Conservation (phyloP, 2,797 vertebrate genomes). For the Poecilia velifera region DNA sequence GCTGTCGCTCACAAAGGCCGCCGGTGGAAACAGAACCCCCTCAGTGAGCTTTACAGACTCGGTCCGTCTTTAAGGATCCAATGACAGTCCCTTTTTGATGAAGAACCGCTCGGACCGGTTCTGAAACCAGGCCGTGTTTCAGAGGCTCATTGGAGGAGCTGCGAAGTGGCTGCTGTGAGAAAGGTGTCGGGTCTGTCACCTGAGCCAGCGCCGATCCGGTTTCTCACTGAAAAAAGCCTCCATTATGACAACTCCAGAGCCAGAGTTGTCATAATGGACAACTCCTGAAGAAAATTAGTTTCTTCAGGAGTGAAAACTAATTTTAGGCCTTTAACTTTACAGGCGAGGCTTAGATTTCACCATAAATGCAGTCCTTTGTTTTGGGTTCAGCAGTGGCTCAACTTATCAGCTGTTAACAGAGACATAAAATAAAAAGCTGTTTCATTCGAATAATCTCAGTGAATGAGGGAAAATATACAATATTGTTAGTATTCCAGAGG, state of each 20-base stretch:
- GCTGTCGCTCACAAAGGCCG: constrained; percentile 44
- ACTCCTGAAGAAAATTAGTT: not conserved
- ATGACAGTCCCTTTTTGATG: constrained; percentile 68
- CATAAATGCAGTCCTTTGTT: not conserved
- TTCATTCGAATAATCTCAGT: not conserved
- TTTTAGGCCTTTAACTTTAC: not conserved
- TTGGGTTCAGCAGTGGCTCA: not conserved
- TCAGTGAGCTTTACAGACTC: constrained; percentile 49
- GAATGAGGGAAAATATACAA: not conserved
- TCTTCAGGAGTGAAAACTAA: constrained; percentile 19
- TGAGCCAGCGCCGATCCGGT: constrained; percentile 60
- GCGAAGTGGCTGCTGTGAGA: constrained; percentile 60
- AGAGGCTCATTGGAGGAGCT: constrained; percentile 46
- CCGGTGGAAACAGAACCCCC: constrained; percentile 57
- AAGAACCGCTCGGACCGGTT: constrained; percentile 76
- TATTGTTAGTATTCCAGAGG: not conserved
- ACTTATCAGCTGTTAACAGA: not conserved
- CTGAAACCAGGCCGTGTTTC: constrained; percentile 57
- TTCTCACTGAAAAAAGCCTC: constrained; percentile 53
- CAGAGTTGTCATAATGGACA: not conserved
- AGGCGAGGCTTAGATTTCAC: constrained; percentile 36
- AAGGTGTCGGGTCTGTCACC: constrained; percentile 61
- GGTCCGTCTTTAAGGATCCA: constrained; percentile 62
- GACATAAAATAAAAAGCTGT: not conserved
- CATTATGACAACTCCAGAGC: constrained; percentile 43